Base-by-base conservation (phyloP, 2,113 vertebrate genomes). In the Oryzias curvinotus region DNA sequence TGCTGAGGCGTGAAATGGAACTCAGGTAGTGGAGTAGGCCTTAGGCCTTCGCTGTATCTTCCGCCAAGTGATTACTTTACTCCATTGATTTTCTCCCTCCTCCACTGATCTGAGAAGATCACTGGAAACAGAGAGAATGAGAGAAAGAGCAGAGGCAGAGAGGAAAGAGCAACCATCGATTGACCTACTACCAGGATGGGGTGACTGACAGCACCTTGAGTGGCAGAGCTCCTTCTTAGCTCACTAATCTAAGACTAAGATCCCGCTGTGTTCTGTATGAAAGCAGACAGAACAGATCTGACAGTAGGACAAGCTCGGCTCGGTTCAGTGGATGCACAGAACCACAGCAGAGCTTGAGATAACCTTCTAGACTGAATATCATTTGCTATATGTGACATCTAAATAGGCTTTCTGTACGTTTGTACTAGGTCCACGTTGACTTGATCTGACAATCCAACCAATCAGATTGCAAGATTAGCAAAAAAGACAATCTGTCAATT, bases 1-100 rank as follows among this genome's bases (percentile, higher is more conserved):
- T 74, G 85, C 85, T 85, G 87, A 91, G 83, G 91, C 90, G 79
- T 93, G 89, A 92, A 91, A 93, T 91, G 85, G 88, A 90, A 85
- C 87, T 87, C 88, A 90, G 89, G 90, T 92, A 91, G 82, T 81
- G 57, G 68, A 76, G 75, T 64, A 71, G 82, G 86, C 89, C 89
- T 75, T 68, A 21, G 87, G 89, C 82, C 83, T 87, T 81, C 77
- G 71, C 70, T 87, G 76, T 83, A 86, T 90, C 89, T 91, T 91
- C 87, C 85, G 84, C 84, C 81, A 85, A 91, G 86, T 87, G 88
- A 91, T 92, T 90, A 88, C 89, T 90, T 89, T 85, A 89, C 85
- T 76, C 81, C 88, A 93, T 91, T 89, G 90, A 93, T 92, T 92
- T 85, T 68, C 78, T 86, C 77, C 83, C 76, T 84, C 79, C 86